Evolutionary conservation across 2,797 vertebrate species (phyloP).

Genomic region (Squalus acanthias): DNA sequence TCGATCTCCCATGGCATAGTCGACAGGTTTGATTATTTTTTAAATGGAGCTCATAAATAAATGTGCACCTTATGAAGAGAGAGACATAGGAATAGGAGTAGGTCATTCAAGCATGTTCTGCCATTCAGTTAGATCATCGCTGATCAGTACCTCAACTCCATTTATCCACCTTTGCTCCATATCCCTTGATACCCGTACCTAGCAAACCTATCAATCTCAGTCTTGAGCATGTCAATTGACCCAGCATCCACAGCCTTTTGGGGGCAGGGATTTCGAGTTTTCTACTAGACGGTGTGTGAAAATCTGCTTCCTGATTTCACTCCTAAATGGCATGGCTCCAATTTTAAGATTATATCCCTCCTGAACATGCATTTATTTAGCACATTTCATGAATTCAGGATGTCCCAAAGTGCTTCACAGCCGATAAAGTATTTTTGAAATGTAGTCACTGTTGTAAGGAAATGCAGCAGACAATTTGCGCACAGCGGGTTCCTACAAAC

Average conservation of each 20-base stretch:
- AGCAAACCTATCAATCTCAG: background rate
- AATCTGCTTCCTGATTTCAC: background rate
- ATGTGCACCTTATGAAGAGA: background rate
- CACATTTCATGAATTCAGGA: background rate
- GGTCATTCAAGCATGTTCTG: background rate
- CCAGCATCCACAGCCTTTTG: background rate
- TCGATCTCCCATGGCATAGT: too few relatives aligned
- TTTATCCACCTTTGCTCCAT: background rate
- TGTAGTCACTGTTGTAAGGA: background rate
- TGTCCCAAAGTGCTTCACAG: background rate
- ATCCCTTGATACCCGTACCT: background rate
- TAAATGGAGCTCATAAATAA: background rate
- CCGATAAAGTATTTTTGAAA: background rate
- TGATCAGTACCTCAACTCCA: background rate
- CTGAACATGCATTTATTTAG: background rate
- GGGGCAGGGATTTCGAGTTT: background rate
- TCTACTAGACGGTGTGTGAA: background rate
- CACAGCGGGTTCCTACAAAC: background rate
- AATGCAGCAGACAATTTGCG: background rate
- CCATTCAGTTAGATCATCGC: background rate
- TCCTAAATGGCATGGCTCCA: background rate
- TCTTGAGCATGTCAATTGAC: background rate
- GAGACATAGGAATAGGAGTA: background rate
- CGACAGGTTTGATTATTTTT: background rate
- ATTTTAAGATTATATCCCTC: background rate